phyloP scores from a whole-genome alignment of 2,113 vertebrate genomes.

The Poeciliopsis occidentalis region DNA sequence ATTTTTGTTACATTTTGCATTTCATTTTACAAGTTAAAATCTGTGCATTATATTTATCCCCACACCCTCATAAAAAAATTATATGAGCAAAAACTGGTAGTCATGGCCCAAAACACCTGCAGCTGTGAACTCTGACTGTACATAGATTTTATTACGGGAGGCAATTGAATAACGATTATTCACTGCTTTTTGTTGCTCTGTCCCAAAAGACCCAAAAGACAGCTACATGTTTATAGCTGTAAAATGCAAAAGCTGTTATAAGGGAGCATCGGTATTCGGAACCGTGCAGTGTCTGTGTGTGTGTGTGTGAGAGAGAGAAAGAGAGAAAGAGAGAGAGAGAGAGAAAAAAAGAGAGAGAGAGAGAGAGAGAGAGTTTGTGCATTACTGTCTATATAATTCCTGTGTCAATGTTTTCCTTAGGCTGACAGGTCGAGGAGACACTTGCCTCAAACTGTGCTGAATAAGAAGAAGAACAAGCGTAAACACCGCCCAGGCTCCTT shows the following conservation, averaged over 20 bases:
- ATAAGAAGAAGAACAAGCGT: constrained; percentile 68
- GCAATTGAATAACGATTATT: neutral
- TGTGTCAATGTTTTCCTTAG: constrained; percentile 45
- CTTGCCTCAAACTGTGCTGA: constrained; percentile 41
- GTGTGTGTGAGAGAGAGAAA: neutral
- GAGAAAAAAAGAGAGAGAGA: no score
- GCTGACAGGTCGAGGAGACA: constrained; percentile 72
- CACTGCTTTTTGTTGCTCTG: neutral
- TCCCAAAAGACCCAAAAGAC: neutral
- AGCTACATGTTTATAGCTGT: neutral
- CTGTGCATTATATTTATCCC: neutral
- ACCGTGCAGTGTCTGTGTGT: neutral
- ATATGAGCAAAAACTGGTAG: neutral
- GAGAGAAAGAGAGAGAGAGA: no score
- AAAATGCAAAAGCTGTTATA: neutral
- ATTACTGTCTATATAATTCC: constrained; percentile 6
- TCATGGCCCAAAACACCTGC: neutral
- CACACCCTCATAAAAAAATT: neutral
- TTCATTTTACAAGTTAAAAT: no score
- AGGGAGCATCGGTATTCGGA: constrained; percentile 6
- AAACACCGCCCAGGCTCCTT: constrained; percentile 69
- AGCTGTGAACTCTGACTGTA: neutral
- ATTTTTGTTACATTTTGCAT: no score
- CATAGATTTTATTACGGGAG: neutral
- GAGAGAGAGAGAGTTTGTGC: neutral